Conservation (phyloP, 2,888 invertebrate species). For the Orthonevra nobilis region DNA sequence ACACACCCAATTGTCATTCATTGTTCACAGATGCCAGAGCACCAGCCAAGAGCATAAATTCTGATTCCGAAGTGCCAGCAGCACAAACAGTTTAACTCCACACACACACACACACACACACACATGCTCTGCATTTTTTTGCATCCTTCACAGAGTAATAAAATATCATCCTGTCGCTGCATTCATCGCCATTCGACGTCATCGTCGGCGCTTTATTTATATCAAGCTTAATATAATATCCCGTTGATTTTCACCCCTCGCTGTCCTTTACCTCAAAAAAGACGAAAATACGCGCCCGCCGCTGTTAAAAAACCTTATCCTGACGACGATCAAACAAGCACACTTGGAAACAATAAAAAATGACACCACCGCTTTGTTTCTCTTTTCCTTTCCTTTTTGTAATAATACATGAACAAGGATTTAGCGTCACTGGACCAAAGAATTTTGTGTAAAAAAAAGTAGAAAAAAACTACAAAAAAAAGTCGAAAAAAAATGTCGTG, state of each 20-base stretch:
- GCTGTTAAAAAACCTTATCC: slow-evolving; percentile 54
- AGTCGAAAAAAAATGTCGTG: slow-evolving; percentile 3
- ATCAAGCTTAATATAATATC: slow-evolving; percentile 63
- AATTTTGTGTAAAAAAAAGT: slow-evolving; percentile 24
- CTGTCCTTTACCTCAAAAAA: slow-evolving; percentile 26
- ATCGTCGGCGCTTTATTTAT: slow-evolving; percentile 62
- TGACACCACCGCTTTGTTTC: slow-evolving; percentile 50
- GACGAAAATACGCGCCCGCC: background rate
- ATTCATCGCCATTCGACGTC: slow-evolving; percentile 64
- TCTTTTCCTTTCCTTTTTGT: slow-evolving; percentile 28
- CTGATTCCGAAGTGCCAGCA: slow-evolving; percentile 67
- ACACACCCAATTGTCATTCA: slow-evolving; percentile 55
- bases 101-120: background rate
- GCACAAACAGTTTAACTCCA: slow-evolving; percentile 60
- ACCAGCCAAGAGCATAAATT: slow-evolving; percentile 62
- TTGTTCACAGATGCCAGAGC: slow-evolving; percentile 59
- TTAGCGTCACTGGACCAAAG: slow-evolving; percentile 51
- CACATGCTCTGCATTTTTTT: slow-evolving; percentile 19
- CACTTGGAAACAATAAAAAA: slow-evolving; percentile 60
- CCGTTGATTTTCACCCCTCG: slow-evolving; percentile 55
- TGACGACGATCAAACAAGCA: slow-evolving; percentile 57
- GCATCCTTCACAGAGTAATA: slow-evolving; percentile 60
- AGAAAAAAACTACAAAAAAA: too few relatives aligned
- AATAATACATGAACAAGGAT: slow-evolving; percentile 57
- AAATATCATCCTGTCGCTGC: slow-evolving; percentile 61